phyloP scores from a whole-genome alignment of 2,797 vertebrate species.

The Spea hammondii region DNA sequence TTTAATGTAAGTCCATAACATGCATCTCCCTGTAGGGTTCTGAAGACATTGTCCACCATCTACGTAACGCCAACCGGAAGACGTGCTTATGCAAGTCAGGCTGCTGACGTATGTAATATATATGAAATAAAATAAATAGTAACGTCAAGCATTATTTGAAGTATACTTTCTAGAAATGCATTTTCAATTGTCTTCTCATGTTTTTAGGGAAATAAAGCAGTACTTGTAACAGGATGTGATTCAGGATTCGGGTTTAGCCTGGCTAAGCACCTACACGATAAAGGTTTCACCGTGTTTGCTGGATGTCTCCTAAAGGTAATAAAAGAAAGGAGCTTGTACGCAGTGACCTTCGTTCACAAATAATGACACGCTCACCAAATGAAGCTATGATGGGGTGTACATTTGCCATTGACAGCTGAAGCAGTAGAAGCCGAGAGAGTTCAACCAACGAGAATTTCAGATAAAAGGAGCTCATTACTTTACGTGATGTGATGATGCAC shows the following conservation, averaged over 20 bases:
- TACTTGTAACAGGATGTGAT: slow-evolving; percentile 74
- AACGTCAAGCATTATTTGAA: neutral
- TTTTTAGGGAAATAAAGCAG: slow-evolving; percentile 67
- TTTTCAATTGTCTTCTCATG: slow-evolving; percentile 30
- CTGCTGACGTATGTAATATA: slow-evolving; percentile 63
- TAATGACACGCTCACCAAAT: too few relatives aligned
- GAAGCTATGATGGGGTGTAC: too few relatives aligned
- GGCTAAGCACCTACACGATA: slow-evolving; percentile 68
- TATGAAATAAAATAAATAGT: too few relatives aligned
- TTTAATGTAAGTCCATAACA: neutral
- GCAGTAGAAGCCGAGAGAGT: too few relatives aligned
- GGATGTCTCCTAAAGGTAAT: slow-evolving; percentile 75
- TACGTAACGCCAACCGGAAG: slow-evolving; percentile 21
- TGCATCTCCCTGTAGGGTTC: slow-evolving; percentile 49
- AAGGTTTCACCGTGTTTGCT: slow-evolving; percentile 72
- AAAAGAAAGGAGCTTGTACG: neutral
- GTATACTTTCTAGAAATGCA: neutral
- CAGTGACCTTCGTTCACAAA: too few relatives aligned
- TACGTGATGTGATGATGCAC: too few relatives aligned
- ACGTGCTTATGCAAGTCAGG: slow-evolving; percentile 59
- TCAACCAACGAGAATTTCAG: too few relatives aligned
- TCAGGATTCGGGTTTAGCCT: slow-evolving; percentile 73
- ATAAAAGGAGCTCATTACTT: too few relatives aligned
- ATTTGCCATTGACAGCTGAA: too few relatives aligned
- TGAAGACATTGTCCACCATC: slow-evolving; percentile 53